Base-by-base conservation (phyloP, 2,797 vertebrate genomes). In the Helicolenus hilgendorfi region DNA sequence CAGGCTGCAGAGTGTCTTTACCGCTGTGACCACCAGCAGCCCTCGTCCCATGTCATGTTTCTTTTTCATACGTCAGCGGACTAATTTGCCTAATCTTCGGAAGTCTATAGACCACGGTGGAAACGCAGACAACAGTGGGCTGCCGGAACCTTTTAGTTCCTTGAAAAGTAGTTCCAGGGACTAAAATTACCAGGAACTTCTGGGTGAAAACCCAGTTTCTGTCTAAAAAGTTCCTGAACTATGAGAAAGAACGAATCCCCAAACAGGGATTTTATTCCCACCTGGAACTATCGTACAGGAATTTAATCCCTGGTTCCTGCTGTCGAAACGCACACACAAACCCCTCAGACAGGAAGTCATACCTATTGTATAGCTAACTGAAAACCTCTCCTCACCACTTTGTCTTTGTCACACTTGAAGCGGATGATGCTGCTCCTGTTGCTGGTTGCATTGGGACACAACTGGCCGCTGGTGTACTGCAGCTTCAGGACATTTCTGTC, bases 391-490 rank as follows among this genome's bases (percentile, higher is more conserved):
- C 98, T 97, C 92, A 99, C 99, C 94, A 98, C 96, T 97, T 94
- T 97, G 77, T 87, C 97, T 90, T 93, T 96, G 60, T 98, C 97
- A 86, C 99, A 99, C 86, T 96, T 96, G 81, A 99, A 98, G 69
- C 98, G 98, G 90, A 99, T 96, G 91, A 97, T 96, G 83, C 98
- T 98, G 38, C 94, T 98, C 89, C 84, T 98, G 3, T 91, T 98
- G 78, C 98, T 96, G 29, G 77, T 91, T 11, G 87, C 59, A 26
- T 97, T 97, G 0, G 98, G 96, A 89, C 99, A 99, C 11, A 4
- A 20, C 13, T 98, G 94, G 0, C 99, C 98, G 0, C 98, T 96
- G 14, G 88, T 87, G 18, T 99, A 99, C 81, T 93, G 96, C 70
- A 99, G 95, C 75, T 98, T 55, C 74, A 98, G 95, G 20, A 96